Evolutionary conservation across 2,113 vertebrate genomes (phyloP).

Genomic region (Seriola aureovittata): DNA sequence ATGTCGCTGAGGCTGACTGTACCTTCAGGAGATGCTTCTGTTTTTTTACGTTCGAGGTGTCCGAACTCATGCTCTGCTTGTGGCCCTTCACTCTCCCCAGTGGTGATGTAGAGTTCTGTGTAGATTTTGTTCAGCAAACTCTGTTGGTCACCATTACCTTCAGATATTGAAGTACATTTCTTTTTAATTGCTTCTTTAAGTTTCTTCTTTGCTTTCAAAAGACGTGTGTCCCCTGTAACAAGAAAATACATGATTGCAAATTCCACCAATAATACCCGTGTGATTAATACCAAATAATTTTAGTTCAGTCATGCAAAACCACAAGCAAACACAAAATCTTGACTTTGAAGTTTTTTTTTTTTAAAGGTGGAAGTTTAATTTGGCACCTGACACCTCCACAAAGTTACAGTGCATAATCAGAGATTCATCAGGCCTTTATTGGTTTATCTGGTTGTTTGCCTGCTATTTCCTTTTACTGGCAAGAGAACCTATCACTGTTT

Average conservation of each 20-base stretch:
- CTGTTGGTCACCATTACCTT: conserved; percentile 34
- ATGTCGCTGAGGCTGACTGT: conserved; percentile 22
- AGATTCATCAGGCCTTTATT: too few relatives aligned
- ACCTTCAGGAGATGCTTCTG: accelerated
- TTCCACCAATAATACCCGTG: not conserved
- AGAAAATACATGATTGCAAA: not conserved
- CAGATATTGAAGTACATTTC: conserved; percentile 1
- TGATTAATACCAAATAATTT: not conserved
- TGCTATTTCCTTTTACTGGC: too few relatives aligned
- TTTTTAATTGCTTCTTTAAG: conserved; percentile 8
- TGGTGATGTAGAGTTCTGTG: conserved; percentile 29
- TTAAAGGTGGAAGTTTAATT: too few relatives aligned
- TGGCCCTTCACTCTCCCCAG: conserved; percentile 8
- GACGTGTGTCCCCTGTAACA: conserved; percentile 1
- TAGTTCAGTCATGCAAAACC: not conserved
- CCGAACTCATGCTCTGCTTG: conserved; percentile 1
- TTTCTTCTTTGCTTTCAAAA: not conserved
- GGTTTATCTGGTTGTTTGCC: not conserved
- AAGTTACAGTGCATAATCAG: not conserved
- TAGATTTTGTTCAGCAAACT: conserved; percentile 31
- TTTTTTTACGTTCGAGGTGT: not conserved
- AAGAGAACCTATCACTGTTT: too few relatives aligned
- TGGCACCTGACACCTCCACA: not conserved
- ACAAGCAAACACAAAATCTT: not conserved
- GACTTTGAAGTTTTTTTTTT: not conserved